Conservation (phyloP, 2,888 invertebrate species). For the Synergus itoensis region DNA sequence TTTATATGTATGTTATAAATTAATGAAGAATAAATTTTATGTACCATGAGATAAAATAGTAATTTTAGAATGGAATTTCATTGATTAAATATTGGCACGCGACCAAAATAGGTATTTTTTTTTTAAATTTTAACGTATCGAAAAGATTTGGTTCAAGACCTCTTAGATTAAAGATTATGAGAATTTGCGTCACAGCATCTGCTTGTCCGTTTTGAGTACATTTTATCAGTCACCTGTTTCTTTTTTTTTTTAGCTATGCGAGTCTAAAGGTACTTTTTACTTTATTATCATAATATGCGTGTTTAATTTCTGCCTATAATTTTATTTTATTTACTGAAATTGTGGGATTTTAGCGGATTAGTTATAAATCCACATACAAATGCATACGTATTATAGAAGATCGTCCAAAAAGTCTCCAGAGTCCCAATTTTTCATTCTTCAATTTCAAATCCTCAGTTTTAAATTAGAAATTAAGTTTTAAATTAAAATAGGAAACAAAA, state of each 20-base stretch:
- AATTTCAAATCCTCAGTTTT: not conserved
- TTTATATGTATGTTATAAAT: too few species aligned
- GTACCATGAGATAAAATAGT: not conserved
- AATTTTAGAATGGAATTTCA: not conserved
- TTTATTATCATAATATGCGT: slow-evolving; percentile 36
- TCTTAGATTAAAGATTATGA: not conserved
- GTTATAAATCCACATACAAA: slow-evolving; percentile 13
- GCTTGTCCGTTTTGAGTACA: slow-evolving; percentile 58
- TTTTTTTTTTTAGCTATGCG: slow-evolving; percentile 42
- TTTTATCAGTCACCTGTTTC: slow-evolving; percentile 60
- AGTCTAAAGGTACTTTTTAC: slow-evolving; percentile 30
- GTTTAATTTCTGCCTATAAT: slow-evolving; percentile 15
- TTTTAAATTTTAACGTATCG: not conserved
- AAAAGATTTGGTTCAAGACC: slow-evolving; percentile 16
- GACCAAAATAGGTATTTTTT: slow-evolving; percentile 1
- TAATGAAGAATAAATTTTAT: not conserved
- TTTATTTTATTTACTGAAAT: slow-evolving; percentile 25
- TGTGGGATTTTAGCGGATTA: slow-evolving; percentile 17
- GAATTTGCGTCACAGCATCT: slow-evolving; percentile 63
- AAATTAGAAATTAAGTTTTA: not conserved
- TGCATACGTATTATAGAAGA: slow-evolving; percentile 36
- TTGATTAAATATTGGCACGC: not conserved
- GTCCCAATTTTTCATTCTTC: slow-evolving; percentile 9
- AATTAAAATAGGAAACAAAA: not conserved
- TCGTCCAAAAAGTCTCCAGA: slow-evolving; percentile 11